phyloP scores from a whole-genome alignment of 2,888 invertebrate genomes.

The Pammene aurita region DNA sequence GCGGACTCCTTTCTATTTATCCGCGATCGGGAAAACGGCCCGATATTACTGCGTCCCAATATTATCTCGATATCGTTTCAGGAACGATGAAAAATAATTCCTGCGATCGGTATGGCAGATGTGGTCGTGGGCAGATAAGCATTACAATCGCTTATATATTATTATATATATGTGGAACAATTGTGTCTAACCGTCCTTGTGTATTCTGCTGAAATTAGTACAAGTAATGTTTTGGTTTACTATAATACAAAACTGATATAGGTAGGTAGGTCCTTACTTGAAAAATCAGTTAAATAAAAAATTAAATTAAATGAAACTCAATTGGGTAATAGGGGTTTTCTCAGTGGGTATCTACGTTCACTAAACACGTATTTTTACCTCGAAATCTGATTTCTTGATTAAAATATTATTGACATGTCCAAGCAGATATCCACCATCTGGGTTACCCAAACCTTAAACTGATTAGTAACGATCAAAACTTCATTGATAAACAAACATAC shows the following conservation, averaged over 20 bases:
- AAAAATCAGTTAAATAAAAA: no score
- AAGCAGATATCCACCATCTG: not conserved
- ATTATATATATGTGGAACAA: not conserved
- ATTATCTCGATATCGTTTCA: constrained; percentile 50
- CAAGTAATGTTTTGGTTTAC: no score
- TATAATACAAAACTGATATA: no score
- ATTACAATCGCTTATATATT: constrained; percentile 10
- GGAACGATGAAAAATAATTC: constrained; percentile 46
- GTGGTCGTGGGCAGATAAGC: constrained; percentile 40
- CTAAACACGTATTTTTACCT: no score
- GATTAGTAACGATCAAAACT: not conserved
- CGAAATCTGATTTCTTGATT: not conserved
- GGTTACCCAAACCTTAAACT: not conserved
- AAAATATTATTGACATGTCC: not conserved
- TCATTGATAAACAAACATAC: constrained; percentile 5
- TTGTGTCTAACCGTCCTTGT: not conserved
- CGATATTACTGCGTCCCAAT: constrained; percentile 56
- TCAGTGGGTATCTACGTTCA: no score
- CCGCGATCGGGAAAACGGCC: constrained; percentile 69
- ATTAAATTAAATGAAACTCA: no score
- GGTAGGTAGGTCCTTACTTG: no score
- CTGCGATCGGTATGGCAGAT: constrained; percentile 52
- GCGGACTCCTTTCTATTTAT: constrained; percentile 77
- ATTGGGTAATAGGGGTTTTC: no score
- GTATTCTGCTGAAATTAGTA: not conserved